A percentile compares a stretch with the other conserved stretches of the same genome.
Evolutionary conservation across 2,113 vertebrate genomes (phyloP).

Genomic region (Phocoena phocoena): DNA sequence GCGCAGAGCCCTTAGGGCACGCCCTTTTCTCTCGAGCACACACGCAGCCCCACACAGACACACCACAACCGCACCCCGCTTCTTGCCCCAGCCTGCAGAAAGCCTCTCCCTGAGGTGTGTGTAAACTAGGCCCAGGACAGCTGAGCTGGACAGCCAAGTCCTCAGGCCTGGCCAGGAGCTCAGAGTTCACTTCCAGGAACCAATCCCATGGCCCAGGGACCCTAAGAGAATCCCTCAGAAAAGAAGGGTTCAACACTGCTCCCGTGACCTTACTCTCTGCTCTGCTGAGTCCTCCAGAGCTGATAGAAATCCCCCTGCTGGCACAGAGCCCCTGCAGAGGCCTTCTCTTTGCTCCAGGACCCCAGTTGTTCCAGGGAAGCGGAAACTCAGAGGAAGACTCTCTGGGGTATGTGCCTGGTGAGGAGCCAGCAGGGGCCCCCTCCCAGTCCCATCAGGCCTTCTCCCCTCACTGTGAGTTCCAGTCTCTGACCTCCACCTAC

Average conservation of each 20-base stretch:
- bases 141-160: no score
- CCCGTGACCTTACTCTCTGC: not conserved
- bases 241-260: not conserved
- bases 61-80: fast-evolving
- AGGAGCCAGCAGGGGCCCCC: not conserved
- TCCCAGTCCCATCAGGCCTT: not conserved
- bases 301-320: not conserved
- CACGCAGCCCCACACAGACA: not conserved
- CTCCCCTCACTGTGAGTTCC: not conserved
- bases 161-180: not conserved
- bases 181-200: not conserved
- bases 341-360: not conserved
- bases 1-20: no score
- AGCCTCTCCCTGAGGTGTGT: not conserved
- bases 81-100: not conserved
- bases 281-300: not conserved
- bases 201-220: not conserved
- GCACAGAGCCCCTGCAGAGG: not conserved
- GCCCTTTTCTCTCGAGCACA: not conserved
- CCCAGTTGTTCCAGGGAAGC: not conserved
- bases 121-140: not conserved
- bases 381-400: not conserved
- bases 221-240: not conserved
- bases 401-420: fast-evolving
- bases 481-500: not conserved